These are phyloP conservation scores for Myotis davidii DNA, from an alignment of 2,113 vertebrate genomes.

Conservation along the genomic window DNA sequence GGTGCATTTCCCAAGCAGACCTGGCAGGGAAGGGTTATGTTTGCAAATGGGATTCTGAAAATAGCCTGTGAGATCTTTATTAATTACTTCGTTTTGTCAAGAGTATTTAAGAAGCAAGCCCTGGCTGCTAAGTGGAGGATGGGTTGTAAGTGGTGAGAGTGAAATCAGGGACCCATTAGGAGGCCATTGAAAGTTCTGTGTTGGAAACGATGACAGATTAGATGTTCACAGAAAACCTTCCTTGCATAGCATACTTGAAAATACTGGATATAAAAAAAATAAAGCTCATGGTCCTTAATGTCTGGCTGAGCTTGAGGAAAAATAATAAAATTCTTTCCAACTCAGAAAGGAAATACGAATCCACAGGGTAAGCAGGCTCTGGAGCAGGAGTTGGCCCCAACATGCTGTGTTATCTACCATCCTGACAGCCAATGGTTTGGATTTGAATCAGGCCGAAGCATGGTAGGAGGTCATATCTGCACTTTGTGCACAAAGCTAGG, in stretches of 20 bases:
- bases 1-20: background rate
- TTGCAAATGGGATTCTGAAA: background rate
- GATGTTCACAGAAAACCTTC: background rate
- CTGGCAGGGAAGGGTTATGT: background rate
- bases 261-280: background rate
- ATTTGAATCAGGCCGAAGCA: background rate
- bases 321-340: background rate
- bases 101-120: background rate
- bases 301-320: background rate
- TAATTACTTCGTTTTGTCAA: background rate
- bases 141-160: background rate
- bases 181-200: background rate
- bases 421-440: background rate
- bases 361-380: background rate
- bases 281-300: background rate
- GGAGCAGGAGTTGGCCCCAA: background rate
- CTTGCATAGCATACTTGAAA: background rate
- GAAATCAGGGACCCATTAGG: background rate
- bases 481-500: background rate
- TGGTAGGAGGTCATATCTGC: background rate
- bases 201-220: background rate
- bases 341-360: background rate
- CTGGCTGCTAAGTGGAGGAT: background rate
- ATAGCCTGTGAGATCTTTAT: background rate
- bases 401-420: background rate